Evolutionary conservation across 2,113 vertebrate genomes (phyloP), one percentile per base, ranked within the genome.

Genomic region (Cricetomys ansorgei): DNA sequence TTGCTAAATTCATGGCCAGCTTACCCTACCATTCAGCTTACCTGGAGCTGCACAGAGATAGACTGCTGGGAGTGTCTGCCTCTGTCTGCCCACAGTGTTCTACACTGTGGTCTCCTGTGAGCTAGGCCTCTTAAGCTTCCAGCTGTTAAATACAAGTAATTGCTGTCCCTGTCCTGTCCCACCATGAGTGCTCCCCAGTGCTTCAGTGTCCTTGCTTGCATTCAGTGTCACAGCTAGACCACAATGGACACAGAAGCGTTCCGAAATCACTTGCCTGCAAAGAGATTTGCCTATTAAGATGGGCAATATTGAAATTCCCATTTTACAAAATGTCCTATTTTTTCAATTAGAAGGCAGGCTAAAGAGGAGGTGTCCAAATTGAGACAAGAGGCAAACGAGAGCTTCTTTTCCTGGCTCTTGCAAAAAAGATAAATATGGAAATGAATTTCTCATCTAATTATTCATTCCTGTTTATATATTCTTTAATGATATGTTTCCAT

Each of bases 401-500:
- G 84, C 75, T 92, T 93, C 72, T 65, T 96, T 96, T 95, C 53
- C 93, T 95, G 76, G 94, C 88, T 91, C 92, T 93, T 96, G n/a
- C 27, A 67, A 75, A 92, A 92, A 98, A 97, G 96, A 97, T 95
- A 98, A 96, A 97, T 97, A 96, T 96, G 95, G 96, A 97, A 94
- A 97, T 96, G 83, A 96, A 97, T 97, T 97, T 97, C 88, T 97
- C 95, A 94, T 96, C 97, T 98, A 97, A 97, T 98, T 98, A 98
- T 97, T 98, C 98, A 97, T 97, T 97, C 94, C 96, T 98, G 97
- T 97, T 97, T 98, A 96, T 97, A 97, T 97, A 97, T 95, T 97
- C 96, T 97, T 98, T 97, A 98, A 98, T 97, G 97, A 97, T 91
- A 94, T 92, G 94, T 98, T 98, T 91, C 98, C 96, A 97, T 97